Conservation (phyloP, 92 coral and sea anemone species). For the Phymanthus crucifer region DNA sequence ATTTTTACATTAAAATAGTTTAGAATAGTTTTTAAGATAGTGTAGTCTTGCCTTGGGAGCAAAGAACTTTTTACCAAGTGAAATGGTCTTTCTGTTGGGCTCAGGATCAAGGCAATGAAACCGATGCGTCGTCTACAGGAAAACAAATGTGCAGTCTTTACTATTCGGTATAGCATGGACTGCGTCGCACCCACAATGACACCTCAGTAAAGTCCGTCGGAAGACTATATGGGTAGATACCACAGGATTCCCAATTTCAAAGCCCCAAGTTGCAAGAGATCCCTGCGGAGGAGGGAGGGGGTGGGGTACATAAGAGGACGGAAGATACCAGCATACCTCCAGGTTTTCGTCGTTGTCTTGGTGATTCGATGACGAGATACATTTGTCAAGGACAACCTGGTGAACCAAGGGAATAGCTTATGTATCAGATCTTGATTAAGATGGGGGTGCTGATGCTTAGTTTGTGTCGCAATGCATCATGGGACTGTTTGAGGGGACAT, state of each 20-base stretch:
- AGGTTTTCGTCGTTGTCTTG: constrained; percentile 61
- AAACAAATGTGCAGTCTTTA: background rate
- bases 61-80: constrained; percentile 49
- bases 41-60: constrained; percentile 67
- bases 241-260: no score
- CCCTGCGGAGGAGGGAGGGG: no score
- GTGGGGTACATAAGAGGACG: no score
- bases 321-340: constrained; percentile 40
- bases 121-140: constrained; percentile 61
- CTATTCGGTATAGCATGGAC: background rate
- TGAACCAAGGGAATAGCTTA: constrained; percentile 13
- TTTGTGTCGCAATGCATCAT: background rate
- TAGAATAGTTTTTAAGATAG: no score
- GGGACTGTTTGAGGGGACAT: no score
- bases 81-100: constrained; percentile 45
- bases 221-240: no score
- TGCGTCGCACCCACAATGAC: no score
- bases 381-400: constrained; percentile 69
- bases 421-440: no score
- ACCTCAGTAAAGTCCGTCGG: no score
- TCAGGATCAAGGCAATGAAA: constrained; percentile 62
- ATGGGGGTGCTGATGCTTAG: no score
- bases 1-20: no score
- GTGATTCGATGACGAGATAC: constrained; percentile 63
- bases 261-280: no score